Evolutionary conservation across 2,888 invertebrate genomes (phyloP).

Genomic region (Dromius quadrimaculatus): DNA sequence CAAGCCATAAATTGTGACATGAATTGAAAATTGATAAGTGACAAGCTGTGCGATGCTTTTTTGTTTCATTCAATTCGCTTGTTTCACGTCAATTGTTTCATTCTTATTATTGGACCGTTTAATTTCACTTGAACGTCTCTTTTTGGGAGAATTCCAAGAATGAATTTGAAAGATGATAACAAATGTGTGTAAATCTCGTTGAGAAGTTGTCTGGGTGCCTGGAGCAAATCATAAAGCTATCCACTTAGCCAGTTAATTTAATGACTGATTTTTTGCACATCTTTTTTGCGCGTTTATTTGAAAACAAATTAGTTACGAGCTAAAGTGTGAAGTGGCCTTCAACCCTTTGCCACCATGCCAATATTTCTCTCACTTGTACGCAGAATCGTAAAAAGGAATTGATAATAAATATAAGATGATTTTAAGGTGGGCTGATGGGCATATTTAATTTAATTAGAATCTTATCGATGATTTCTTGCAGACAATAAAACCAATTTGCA

Average conservation of each 20-base stretch:
- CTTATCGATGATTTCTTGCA: no score
- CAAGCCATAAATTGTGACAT: constrained; percentile 8
- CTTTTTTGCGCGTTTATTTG: constrained; percentile 49
- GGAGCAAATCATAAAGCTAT: constrained; percentile 54
- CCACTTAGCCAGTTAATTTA: constrained; percentile 55
- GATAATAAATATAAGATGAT: no score
- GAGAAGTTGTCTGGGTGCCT: constrained; percentile 25
- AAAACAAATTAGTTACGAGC: constrained; percentile 51
- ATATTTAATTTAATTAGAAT: no score
- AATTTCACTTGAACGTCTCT: constrained; percentile 19
- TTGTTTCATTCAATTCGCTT: constrained; percentile 20
- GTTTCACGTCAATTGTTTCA: constrained; percentile 21
- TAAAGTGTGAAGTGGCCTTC: constrained; percentile 51
- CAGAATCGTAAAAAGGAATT: no score
- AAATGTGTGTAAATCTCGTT: background rate
- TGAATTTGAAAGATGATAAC: no score
- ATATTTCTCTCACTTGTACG: no score
- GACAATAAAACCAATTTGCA: background rate
- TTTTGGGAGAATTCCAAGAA: constrained; percentile 9
- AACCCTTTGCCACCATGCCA: constrained; percentile 31
- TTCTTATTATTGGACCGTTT: constrained; percentile 23
- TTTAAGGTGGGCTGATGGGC: no score
- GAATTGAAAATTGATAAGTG: constrained; percentile 23
- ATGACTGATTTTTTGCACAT: constrained; percentile 54
- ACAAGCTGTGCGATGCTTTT: background rate